Evolutionary conservation across 1,140 invertebrate genomes (phyloP).

Genomic region (Chironomus tepperi): DNA sequence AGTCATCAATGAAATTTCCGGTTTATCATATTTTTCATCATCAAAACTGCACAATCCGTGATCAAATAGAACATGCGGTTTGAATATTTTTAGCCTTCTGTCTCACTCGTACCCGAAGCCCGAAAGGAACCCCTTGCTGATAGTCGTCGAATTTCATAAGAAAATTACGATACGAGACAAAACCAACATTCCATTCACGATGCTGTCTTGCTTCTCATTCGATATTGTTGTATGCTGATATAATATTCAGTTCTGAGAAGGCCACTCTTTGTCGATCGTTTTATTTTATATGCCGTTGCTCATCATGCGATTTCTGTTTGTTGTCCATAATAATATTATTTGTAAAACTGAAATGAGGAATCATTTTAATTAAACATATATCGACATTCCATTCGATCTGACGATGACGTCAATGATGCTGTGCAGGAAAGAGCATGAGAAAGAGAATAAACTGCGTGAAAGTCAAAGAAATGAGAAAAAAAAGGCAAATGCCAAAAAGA

Average conservation of each 20-base stretch:
- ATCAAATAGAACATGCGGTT: too few relatives aligned
- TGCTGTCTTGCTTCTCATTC: too few relatives aligned
- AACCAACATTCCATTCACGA: slow-evolving; percentile 15
- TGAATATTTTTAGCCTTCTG: too few relatives aligned
- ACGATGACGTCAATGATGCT: slow-evolving; percentile 17
- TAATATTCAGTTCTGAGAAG: neutral
- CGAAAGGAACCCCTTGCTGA: too few relatives aligned
- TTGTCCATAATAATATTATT: neutral
- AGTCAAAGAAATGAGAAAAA: neutral
- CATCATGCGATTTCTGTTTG: slow-evolving; percentile 18
- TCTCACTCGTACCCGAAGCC: too few relatives aligned
- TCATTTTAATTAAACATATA: slow-evolving; percentile 17
- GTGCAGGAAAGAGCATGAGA: neutral
- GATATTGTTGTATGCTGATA: neutral
- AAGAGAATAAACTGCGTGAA: neutral
- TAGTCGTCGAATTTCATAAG: neutral
- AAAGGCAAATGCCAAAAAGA: neutral
- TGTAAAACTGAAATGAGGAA: neutral
- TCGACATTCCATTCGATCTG: slow-evolving; percentile 17
- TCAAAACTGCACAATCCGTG: too few relatives aligned
- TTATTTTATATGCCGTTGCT: neutral
- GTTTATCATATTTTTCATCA: too few relatives aligned
- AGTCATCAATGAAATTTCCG: too few relatives aligned
- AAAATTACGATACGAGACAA: neutral
- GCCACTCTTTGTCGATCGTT: neutral